These are phyloP conservation scores for Pangasius mekongensis DNA, from an alignment of 2,797 vertebrate species.

Conservation along the genomic window DNA sequence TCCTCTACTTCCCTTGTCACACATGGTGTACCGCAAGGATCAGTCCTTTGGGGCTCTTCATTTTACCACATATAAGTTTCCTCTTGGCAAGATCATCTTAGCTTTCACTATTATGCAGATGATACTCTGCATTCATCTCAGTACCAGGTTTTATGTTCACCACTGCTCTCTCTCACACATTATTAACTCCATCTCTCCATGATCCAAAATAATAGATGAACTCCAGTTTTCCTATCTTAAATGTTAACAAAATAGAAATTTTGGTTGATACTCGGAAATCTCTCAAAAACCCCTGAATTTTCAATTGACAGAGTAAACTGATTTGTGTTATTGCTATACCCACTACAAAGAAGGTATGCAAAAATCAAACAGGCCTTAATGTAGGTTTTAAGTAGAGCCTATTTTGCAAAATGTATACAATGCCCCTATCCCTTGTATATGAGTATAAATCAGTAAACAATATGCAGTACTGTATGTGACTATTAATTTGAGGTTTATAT, in stretches of 20 bases:
- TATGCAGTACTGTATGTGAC: not conserved
- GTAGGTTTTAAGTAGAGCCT: not conserved
- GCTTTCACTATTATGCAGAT: not conserved
- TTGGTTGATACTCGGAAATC: not conserved
- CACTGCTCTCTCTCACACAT: not conserved
- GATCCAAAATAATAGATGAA: not conserved
- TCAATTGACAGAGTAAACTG: not conserved
- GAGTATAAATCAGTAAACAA: not conserved
- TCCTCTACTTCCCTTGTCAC: not conserved
- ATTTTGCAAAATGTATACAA: not conserved
- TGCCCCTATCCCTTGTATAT: not conserved
- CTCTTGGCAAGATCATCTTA: not conserved
- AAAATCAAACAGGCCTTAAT: not conserved
- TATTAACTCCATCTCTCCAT: not conserved
- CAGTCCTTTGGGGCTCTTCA: not conserved
- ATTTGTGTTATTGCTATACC: not conserved
- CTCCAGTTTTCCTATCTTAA: not conserved
- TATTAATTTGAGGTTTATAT: not conserved
- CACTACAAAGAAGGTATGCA: not conserved
- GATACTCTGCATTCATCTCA: not conserved
- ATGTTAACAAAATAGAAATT: not conserved
- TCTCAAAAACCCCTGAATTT: not conserved
- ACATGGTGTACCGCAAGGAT: not conserved
- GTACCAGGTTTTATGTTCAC: not conserved
- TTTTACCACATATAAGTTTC: not conserved